A percentile compares a stretch with the other conserved stretches of the same genome.
These are phyloP conservation scores for Sarcophilus harrisii DNA, from an alignment of 2,797 vertebrate genomes.

Conservation along the genomic window DNA sequence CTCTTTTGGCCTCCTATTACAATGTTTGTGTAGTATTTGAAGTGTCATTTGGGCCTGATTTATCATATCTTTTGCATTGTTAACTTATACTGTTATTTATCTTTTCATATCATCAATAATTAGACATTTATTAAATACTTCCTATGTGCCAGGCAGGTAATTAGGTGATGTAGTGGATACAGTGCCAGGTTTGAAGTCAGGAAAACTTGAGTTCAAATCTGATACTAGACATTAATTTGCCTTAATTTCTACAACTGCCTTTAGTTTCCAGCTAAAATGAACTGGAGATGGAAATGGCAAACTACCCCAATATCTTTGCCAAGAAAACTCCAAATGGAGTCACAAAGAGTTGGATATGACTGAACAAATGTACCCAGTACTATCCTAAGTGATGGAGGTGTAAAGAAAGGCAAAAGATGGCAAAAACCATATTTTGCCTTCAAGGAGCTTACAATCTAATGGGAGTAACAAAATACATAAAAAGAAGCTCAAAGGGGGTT, in stretches of 20 bases:
- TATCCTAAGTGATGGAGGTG: neutral
- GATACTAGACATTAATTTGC: neutral
- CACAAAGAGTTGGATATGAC: neutral
- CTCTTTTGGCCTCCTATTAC: too few relatives aligned
- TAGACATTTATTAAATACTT: too few relatives aligned
- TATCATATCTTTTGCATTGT: neutral
- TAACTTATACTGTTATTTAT: slow-evolving; percentile 20
- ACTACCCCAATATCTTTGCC: neutral
- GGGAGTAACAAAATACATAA: neutral
- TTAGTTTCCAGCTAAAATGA: neutral
- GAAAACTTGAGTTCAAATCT: neutral
- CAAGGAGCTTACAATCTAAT: neutral
- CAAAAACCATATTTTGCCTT: neutral
- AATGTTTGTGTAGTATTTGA: too few relatives aligned
- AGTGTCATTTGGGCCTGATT: neutral
- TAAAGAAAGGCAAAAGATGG: neutral
- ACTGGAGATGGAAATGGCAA: neutral
- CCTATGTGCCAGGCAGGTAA: neutral
- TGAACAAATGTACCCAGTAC: neutral
- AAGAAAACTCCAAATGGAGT: neutral
- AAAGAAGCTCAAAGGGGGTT: neutral
- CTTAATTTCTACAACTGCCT: neutral
- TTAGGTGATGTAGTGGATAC: neutral
- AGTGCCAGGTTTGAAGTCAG: neutral
- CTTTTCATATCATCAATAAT: too few relatives aligned